These are phyloP conservation scores for Pachypeltis micranthus DNA, from an alignment of 1,140 invertebrate genomes.

Conservation along the genomic window DNA sequence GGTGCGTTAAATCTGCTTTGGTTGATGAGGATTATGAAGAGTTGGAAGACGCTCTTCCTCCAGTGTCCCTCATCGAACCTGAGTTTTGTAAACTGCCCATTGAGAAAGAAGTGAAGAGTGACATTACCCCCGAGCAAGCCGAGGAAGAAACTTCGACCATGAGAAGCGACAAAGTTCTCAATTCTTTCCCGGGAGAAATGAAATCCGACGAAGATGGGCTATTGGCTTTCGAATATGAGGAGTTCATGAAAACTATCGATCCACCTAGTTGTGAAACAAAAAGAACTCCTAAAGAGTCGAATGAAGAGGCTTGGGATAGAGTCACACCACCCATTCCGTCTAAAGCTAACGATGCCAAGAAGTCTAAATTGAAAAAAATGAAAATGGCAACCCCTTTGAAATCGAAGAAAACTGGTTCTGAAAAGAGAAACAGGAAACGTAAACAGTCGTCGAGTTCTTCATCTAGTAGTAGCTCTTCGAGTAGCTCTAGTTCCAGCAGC, in stretches of 20 bases:
- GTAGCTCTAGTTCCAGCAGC: conserved; percentile 6
- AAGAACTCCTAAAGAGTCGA: background rate
- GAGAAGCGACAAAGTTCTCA: too few species aligned
- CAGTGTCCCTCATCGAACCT: background rate
- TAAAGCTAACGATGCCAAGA: too few species aligned
- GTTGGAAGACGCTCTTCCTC: background rate
- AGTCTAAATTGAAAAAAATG: too few species aligned
- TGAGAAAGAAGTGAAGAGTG: background rate
- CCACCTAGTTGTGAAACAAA: background rate
- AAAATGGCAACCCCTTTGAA: conserved; percentile 1
- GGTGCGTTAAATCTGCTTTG: conserved; percentile 1
- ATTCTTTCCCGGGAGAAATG: background rate
- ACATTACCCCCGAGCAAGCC: background rate
- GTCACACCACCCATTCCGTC: background rate
- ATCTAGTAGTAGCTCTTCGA: background rate
- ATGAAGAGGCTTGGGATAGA: background rate
- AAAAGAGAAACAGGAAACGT: background rate
- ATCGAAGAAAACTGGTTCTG: background rate
- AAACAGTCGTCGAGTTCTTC: background rate
- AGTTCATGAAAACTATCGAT: conserved; percentile 20
- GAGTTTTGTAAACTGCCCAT: background rate
- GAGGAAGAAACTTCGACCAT: background rate
- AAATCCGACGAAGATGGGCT: conserved; percentile 3
- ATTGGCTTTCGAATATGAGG: conserved; percentile 17
- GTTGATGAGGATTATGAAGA: background rate